These are phyloP conservation scores for Eumacrocentrus americanus DNA, from an alignment of 2,888 invertebrate genomes.

Conservation along the genomic window DNA sequence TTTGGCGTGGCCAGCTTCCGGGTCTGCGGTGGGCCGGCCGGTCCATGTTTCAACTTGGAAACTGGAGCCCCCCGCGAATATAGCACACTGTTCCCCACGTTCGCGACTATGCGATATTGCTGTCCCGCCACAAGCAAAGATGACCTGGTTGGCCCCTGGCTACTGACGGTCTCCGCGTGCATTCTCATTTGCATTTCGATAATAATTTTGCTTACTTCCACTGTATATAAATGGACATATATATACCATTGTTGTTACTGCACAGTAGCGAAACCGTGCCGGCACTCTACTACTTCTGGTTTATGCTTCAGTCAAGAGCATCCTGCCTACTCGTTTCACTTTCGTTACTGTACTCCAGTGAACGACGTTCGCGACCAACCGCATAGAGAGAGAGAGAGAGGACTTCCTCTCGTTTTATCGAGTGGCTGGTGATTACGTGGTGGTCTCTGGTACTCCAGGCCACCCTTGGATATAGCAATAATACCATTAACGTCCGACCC, in stretches of 20 bases:
- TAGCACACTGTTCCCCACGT: conserved; percentile 7
- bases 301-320: not conserved
- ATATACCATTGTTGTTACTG: not conserved
- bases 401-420: conserved; percentile 11
- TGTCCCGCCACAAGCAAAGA: conserved; percentile 22
- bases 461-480: conserved; percentile 18
- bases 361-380: conserved; percentile 8
- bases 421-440: conserved; percentile 16
- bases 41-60: conserved; percentile 40
- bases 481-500: conserved; percentile 24
- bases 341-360: not conserved
- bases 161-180: conserved; percentile 17
- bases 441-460: conserved; percentile 8
- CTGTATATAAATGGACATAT: not conserved
- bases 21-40: conserved; percentile 38
- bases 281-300: too few relatives aligned
- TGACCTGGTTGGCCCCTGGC: conserved; percentile 29
- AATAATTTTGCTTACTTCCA: conserved; percentile 37
- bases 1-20: conserved; percentile 43
- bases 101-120: conserved; percentile 9
- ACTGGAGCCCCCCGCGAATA: conserved; percentile 16
- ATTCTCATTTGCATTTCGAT: conserved; percentile 38
- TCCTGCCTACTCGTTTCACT: not conserved
- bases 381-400: too few relatives aligned
- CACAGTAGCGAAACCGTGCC: not conserved